These are phyloP conservation scores for Dasypogon diadema DNA, from an alignment of 2,888 invertebrate genomes.

Conservation along the genomic window DNA sequence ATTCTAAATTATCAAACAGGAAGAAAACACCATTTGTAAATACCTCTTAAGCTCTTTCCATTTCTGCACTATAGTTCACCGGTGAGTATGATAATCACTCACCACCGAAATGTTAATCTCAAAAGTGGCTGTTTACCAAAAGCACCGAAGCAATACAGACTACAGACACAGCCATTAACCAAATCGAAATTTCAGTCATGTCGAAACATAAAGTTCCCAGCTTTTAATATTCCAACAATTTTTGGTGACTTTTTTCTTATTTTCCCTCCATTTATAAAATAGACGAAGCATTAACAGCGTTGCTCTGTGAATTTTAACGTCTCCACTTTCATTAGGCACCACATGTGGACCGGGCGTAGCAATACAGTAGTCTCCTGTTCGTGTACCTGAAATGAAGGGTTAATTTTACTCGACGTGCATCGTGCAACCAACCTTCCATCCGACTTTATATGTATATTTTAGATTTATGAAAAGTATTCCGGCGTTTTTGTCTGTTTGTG, in stretches of 20 bases:
- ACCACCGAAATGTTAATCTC: background rate
- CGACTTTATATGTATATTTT: background rate
- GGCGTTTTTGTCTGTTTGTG: background rate
- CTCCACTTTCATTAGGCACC: slow-evolving; percentile 6
- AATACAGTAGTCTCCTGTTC: no score
- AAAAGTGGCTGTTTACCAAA: background rate
- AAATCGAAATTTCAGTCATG: slow-evolving; percentile 29
- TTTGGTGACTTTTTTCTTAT: background rate
- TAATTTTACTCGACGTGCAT: no score
- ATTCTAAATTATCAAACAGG: no score
- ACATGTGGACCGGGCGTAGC: background rate
- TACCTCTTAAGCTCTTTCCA: no score
- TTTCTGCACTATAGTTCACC: no score
- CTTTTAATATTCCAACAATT: slow-evolving; percentile 26
- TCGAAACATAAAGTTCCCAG: slow-evolving; percentile 19
- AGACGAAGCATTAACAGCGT: slow-evolving; percentile 53
- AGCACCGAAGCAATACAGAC: background rate
- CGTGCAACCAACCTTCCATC: slow-evolving; percentile 1
- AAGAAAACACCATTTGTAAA: no score
- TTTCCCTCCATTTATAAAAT: slow-evolving; percentile 22
- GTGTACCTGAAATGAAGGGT: no score
- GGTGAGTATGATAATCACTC: no score
- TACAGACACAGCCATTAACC: slow-evolving; percentile 22
- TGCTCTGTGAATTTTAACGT: slow-evolving; percentile 40
- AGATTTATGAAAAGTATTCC: slow-evolving; percentile 15